These are phyloP conservation scores for Hydractinia symbiolongicarpus DNA, from an alignment of 30 jellyfish, hydroid and myxozoan species.

Conservation along the genomic window DNA sequence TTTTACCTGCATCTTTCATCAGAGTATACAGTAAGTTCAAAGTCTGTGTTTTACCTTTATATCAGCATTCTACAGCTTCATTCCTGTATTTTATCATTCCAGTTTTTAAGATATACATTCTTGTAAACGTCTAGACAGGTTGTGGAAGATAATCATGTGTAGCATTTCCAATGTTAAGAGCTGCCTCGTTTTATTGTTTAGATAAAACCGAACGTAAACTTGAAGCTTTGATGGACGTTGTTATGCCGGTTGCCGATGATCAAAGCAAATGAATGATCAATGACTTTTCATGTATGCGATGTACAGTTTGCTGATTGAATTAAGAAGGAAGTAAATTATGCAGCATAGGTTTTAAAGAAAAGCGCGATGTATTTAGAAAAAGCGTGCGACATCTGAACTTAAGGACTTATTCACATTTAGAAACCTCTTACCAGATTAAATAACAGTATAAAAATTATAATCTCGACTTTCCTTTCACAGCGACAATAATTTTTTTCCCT, in stretches of 20 bases:
- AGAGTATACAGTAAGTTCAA: slow-evolving; percentile 13
- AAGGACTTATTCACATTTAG: too few relatives aligned
- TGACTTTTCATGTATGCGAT: too few relatives aligned
- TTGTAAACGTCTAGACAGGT: not conserved
- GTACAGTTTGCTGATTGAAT: too few relatives aligned
- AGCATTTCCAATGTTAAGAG: not conserved
- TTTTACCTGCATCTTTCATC: slow-evolving; percentile 4
- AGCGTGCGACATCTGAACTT: too few relatives aligned
- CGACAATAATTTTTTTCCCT: too few relatives aligned
- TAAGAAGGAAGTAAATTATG: too few relatives aligned
- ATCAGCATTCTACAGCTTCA: not conserved
- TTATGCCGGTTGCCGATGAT: not conserved
- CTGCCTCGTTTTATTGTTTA: not conserved
- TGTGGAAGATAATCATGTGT: not conserved
- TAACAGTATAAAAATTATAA: too few relatives aligned
- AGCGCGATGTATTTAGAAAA: too few relatives aligned
- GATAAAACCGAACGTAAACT: not conserved
- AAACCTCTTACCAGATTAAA: too few relatives aligned
- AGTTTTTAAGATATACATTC: not conserved
- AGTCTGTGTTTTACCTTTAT: not conserved
- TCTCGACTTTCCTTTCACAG: too few relatives aligned
- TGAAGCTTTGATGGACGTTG: slow-evolving; percentile 8
- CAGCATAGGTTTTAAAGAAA: too few relatives aligned
- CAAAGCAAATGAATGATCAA: too few relatives aligned
- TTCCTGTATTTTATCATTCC: not conserved